Conservation (phyloP, 2,797 vertebrate species). For the Pteropus rufus region DNA sequence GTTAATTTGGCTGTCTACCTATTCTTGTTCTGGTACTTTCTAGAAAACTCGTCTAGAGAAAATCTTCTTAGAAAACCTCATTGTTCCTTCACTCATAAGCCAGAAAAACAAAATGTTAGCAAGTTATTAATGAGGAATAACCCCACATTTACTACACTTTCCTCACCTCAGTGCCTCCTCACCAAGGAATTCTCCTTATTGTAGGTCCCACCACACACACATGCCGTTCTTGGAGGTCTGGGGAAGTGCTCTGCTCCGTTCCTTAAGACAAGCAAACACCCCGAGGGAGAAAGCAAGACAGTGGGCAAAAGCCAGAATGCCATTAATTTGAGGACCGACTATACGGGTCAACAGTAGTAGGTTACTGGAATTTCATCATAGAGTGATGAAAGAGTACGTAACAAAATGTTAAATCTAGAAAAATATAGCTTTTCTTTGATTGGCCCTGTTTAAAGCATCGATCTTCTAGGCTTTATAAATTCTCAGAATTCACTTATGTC, state of each 20-base stretch:
- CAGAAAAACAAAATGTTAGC: rapidly evolving
- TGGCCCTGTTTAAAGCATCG: neutral
- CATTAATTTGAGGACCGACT: neutral
- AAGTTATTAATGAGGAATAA: too few species aligned
- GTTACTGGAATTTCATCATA: neutral
- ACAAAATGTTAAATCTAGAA: neutral
- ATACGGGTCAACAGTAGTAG: neutral
- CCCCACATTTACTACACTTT: rapidly evolving
- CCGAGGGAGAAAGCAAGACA: neutral
- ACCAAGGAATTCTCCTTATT: rapidly evolving
- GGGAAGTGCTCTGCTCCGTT: neutral
- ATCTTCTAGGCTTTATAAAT: neutral
- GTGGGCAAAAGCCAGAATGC: neutral
- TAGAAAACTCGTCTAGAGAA: neutral
- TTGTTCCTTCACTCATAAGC: rapidly evolving
- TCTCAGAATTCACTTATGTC: neutral
- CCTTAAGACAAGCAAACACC: rapidly evolving
- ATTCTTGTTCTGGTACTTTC: neutral
- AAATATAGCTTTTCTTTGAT: neutral
- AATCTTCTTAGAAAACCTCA: rapidly evolving
- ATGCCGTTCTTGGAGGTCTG: rapidly evolving
- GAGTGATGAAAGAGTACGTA: neutral
- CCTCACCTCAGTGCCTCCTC: too few species aligned
- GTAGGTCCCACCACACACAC: rapidly evolving
- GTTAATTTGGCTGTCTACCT: neutral